phyloP scores from a whole-genome alignment of 2,113 vertebrate genomes.

The Chlamydotis undulata region DNA sequence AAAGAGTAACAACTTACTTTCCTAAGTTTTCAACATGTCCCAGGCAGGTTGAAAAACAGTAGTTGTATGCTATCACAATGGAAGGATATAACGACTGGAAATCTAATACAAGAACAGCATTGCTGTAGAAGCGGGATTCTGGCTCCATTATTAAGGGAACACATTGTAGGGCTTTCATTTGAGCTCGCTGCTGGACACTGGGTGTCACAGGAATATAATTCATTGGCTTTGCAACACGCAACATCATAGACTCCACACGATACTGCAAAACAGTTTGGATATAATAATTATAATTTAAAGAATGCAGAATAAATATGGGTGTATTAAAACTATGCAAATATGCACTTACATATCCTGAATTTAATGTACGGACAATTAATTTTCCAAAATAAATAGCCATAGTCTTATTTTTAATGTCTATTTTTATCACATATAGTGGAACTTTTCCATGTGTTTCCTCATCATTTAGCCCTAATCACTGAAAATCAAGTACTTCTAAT shows the following conservation, averaged over 20 bases:
- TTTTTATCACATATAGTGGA: neutral
- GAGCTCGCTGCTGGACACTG: slow-evolving; percentile 89
- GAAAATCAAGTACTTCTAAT: neutral
- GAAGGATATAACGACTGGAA: slow-evolving; percentile 98
- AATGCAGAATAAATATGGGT: neutral
- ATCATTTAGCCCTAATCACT: neutral
- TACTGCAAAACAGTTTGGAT: slow-evolving; percentile 79
- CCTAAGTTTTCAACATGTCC: slow-evolving; percentile 92
- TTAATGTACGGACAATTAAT: neutral
- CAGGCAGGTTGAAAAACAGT: slow-evolving; percentile 97
- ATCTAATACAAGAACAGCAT: slow-evolving; percentile 94
- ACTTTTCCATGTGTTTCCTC: neutral
- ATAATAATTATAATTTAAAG: neutral
- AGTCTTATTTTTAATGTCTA: neutral
- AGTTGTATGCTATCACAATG: slow-evolving; percentile 98
- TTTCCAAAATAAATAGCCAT: neutral
- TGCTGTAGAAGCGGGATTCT: slow-evolving; percentile 97
- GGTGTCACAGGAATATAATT: slow-evolving; percentile 95
- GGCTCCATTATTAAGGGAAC: slow-evolving; percentile 96
- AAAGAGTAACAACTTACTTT: slow-evolving; percentile 84
- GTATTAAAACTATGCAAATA: neutral
- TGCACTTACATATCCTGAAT: neutral
- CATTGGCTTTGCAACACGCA: slow-evolving; percentile 94
- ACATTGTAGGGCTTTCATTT: slow-evolving; percentile 92
- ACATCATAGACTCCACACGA: slow-evolving; percentile 98